Percentiles rank a stretch among this genome's conserved stretches.
These are phyloP conservation scores for Tricholauxania praeusta DNA, from an alignment of 2,888 invertebrate species.

Conservation along the genomic window DNA sequence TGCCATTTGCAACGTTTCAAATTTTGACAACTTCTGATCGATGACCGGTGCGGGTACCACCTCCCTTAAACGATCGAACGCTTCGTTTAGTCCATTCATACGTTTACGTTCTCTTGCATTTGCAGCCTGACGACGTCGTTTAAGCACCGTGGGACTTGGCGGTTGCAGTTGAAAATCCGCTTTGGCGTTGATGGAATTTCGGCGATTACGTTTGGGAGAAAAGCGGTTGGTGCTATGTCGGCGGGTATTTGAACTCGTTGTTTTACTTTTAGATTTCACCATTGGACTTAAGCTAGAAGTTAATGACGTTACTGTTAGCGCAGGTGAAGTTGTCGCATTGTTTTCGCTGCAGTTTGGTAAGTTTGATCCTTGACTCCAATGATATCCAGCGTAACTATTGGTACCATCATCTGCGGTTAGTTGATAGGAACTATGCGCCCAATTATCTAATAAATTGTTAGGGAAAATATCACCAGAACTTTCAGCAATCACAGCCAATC, in stretches of 20 bases:
- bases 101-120: constrained; percentile 80
- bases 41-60: constrained; percentile 80
- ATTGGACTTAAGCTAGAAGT: constrained; percentile 22
- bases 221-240: constrained; percentile 16
- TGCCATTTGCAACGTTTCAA: constrained; percentile 84
- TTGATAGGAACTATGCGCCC: constrained; percentile 26
- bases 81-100: constrained; percentile 82
- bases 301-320: not conserved
- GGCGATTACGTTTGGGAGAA: not conserved
- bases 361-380: no score
- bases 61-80: constrained; percentile 78
- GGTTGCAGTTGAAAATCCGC: constrained; percentile 49
- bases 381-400: constrained; percentile 31
- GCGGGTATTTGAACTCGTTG: constrained; percentile 3
- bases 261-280: constrained; percentile 3
- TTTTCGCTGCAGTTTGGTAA: no score
- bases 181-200: not conserved
- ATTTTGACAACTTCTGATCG: constrained; percentile 81
- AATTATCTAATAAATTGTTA: constrained; percentile 4
- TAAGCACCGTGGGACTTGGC: constrained; percentile 72
- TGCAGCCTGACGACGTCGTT: constrained; percentile 76
- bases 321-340: not conserved
- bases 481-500: no score
- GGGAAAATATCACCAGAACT: no score
- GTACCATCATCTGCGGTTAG: constrained; percentile 3